Evolutionary conservation across 2,888 invertebrate species (phyloP).

Genomic region (Imbricaverruca yamaguchii): DNA sequence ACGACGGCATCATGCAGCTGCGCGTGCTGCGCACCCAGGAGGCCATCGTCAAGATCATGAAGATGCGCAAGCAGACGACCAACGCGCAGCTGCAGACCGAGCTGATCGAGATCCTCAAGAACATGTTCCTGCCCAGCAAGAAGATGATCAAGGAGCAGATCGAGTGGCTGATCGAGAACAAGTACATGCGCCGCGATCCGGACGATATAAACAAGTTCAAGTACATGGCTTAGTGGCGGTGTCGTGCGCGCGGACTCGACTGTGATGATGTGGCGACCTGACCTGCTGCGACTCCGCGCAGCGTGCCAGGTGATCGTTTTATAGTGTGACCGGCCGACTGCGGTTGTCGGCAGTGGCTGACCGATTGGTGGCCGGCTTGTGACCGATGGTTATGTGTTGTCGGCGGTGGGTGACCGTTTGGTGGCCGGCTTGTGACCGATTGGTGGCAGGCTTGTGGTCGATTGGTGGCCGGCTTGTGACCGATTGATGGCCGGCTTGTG

Average conservation of each 20-base stretch:
- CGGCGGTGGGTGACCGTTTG: too few species aligned
- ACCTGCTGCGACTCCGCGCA: too few species aligned
- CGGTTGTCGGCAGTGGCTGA: too few species aligned
- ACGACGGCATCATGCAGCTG: conserved; percentile 95
- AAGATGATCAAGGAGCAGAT: conserved; percentile 99
- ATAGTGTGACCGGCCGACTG: too few species aligned
- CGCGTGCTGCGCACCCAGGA: conserved; percentile 86
- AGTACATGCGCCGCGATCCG: conserved; percentile 93
- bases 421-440: too few species aligned
- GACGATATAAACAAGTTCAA: conserved; percentile 97
- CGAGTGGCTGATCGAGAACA: conserved; percentile 99
- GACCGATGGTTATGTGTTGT: too few species aligned
- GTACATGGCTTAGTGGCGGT: conserved; percentile 70
- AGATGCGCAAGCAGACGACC: conserved; percentile 90
- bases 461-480: too few species aligned
- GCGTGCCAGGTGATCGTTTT: too few species aligned
- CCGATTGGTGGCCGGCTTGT: too few species aligned
- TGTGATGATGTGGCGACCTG: too few species aligned
- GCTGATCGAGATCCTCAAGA: conserved; percentile 93
- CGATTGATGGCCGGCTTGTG: too few species aligned
- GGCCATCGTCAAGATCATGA: conserved; percentile 97
- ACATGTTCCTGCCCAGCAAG: conserved; percentile 98
- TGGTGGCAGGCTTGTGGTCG: too few species aligned
- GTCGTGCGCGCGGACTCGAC: not conserved
- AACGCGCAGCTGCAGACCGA: conserved; percentile 90